Evolutionary conservation across 2,888 invertebrate species (phyloP).

Genomic region (Dermolepida albohirtum): DNA sequence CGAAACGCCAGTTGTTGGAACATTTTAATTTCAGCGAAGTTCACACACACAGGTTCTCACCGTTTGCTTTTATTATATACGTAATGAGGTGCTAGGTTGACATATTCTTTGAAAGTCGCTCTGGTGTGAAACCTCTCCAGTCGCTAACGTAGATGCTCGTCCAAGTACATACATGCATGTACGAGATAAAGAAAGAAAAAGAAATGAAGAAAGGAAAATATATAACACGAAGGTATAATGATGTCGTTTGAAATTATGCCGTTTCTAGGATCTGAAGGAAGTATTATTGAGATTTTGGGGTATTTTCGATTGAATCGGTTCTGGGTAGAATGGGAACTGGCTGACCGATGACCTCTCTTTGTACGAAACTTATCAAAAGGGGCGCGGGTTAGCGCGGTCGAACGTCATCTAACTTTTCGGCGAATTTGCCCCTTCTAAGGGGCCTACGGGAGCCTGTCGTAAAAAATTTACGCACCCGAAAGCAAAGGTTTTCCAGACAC

Average conservation of each 20-base stretch:
- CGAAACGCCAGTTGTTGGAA: slow-evolving; percentile 12
- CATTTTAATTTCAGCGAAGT: slow-evolving; percentile 1
- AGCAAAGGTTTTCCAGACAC: too few species aligned
- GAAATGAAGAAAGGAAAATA: slow-evolving; percentile 1
- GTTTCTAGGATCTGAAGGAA: slow-evolving; percentile 1
- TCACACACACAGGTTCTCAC: neutral
- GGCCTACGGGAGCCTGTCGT: too few species aligned
- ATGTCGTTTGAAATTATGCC: slow-evolving; percentile 35
- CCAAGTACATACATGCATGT: neutral
- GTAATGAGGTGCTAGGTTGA: slow-evolving; percentile 30
- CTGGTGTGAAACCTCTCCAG: slow-evolving; percentile 27
- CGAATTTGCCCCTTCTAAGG: neutral
- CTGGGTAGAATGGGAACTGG: neutral
- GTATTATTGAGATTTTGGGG: too few species aligned
- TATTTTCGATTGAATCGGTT: too few species aligned
- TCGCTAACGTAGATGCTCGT: slow-evolving; percentile 1
- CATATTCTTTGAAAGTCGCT: slow-evolving; percentile 32
- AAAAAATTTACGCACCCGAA: too few species aligned
- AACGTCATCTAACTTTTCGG: slow-evolving; percentile 17
- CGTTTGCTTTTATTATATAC: slow-evolving; percentile 15
- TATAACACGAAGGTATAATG: slow-evolving; percentile 18
- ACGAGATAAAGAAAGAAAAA: neutral
- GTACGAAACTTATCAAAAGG: slow-evolving; percentile 31
- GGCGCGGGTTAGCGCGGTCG: slow-evolving; percentile 18
- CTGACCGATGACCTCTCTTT: slow-evolving; percentile 16